Base-by-base conservation (phyloP, 1,140 invertebrate species). In the Heliconius congener region DNA sequence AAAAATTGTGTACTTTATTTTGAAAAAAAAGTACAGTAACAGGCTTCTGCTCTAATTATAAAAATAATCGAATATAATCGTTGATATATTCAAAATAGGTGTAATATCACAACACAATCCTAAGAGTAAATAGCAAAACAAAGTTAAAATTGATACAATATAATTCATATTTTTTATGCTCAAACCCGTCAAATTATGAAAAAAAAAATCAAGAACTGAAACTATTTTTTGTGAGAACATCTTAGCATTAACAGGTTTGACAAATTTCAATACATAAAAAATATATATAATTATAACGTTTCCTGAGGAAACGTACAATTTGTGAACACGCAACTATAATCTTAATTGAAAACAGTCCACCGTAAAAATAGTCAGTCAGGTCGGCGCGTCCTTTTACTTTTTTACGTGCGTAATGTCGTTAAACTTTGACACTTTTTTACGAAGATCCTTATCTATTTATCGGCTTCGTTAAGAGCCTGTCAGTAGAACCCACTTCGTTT, bases 361-460 rank as follows among this genome's bases (percentile, higher is more conserved):
- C 70, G 16, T 77, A 85, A 85, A 85, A 74, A 87, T 77, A 74
- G 78, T 66, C 13, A 74, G 39, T 66, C 60, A 76, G 50, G 79
- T 66, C 66, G 74, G 70, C 57, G 72, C 27, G 73, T 78, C 84
- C 84, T 87, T 87, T 86, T 85, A 84, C 78, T 87, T 89, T 16
- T 90, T 91, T 86, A 86, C 83, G 66, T 46, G 55, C 79, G 75
- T 83, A 82, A 88, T 88, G 84, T 86, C 87, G 88, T 89, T 91
- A 91, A 88, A 85, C 83, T 88, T 90, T 89, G 90, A 90, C 89
- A 88, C 88, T 87, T 91, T 90, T 90, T 90, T 89, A 89, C 78
- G 66, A 74, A 71, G 55, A 71, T 77, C 80, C 74, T 85, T 79
- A 83, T 79, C 84, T 86, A 81, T 86, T 86, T 79, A 86, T 82